These are phyloP conservation scores for Astreopora myriophthalma DNA, from an alignment of 64 coral and sea anemone genomes.

Conservation along the genomic window DNA sequence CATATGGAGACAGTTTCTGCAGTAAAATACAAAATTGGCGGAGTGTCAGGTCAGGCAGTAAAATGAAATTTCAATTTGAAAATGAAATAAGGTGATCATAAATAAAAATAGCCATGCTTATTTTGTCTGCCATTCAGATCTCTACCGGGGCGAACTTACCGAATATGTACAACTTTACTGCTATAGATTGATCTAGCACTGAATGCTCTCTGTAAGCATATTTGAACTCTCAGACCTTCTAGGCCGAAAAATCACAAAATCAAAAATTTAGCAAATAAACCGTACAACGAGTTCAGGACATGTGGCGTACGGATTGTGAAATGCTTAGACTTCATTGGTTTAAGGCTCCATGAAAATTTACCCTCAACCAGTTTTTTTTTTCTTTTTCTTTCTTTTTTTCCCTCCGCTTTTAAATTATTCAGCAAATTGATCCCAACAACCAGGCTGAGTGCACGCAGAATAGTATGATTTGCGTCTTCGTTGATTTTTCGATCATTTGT, in stretches of 20 bases:
- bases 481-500: background rate
- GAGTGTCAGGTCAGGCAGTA: background rate
- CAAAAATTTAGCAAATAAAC: too few species aligned
- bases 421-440: background rate
- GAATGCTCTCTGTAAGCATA: too few species aligned
- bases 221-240: too few species aligned
- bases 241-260: too few species aligned
- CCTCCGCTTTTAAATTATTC: background rate
- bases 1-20: background rate
- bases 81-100: background rate
- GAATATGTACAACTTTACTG: too few species aligned
- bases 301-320: background rate
- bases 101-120: background rate
- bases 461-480: background rate
- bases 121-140: background rate
- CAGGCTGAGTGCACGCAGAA: background rate
- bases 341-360: background rate
- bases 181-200: too few species aligned
- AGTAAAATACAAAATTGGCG: background rate
- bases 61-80: background rate
- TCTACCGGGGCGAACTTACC: too few species aligned
- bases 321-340: constrained; percentile 1
- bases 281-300: background rate
- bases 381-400: background rate
- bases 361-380: background rate